Evolutionary conservation across 2,888 invertebrate genomes (phyloP).

Genomic region (Girardia tigrina): DNA sequence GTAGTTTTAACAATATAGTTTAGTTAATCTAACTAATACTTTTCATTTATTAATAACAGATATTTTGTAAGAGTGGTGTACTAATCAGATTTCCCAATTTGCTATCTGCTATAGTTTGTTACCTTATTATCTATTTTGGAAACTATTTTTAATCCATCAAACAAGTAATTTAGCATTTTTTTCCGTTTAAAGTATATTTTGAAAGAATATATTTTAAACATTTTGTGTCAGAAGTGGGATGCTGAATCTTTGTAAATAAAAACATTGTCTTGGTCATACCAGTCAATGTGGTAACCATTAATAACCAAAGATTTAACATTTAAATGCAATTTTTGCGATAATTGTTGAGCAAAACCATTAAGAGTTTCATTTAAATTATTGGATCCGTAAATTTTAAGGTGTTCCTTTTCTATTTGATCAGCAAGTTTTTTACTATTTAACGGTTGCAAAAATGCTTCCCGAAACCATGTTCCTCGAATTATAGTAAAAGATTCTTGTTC

Average conservation of each 20-base stretch:
- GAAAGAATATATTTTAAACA: too few relatives aligned
- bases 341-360: neutral
- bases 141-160: too few relatives aligned
- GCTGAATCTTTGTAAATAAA: conserved; percentile 57
- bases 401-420: conserved; percentile 56
- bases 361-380: neutral
- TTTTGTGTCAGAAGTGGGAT: too few relatives aligned
- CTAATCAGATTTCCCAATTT: too few relatives aligned
- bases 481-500: conserved; percentile 47
- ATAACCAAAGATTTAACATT: conserved; percentile 56
- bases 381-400: conserved; percentile 55
- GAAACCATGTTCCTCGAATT: conserved; percentile 59
- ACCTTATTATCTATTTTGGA: too few relatives aligned
- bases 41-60: too few relatives aligned
- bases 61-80: too few relatives aligned
- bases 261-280: conserved; percentile 56
- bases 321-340: conserved; percentile 24
- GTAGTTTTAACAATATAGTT: too few relatives aligned
- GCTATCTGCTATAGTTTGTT: too few relatives aligned
- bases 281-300: conserved; percentile 58
- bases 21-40: too few relatives aligned
- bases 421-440: conserved; percentile 55
- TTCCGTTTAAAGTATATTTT: too few relatives aligned
- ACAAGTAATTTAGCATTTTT: too few relatives aligned
- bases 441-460: conserved; percentile 58